Evolutionary conservation across 1,140 invertebrate species (phyloP), one percentile per base, ranked within the genome.

Genomic region (Oedothorax gibbosus): DNA sequence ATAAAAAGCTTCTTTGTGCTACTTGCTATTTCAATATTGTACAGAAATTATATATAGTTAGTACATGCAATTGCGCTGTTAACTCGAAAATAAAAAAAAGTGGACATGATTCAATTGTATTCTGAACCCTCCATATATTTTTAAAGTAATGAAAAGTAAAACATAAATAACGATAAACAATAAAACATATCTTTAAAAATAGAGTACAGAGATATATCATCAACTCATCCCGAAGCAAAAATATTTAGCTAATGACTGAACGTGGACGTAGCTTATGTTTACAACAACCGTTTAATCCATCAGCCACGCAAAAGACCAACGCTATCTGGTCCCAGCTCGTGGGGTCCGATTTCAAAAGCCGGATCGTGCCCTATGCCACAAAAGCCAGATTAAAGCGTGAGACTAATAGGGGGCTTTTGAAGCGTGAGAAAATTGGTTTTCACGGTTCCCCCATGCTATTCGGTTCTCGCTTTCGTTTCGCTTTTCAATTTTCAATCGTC

Each of bases 391-490:
- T 84, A 84, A 14, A 75, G 72, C 71, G 51, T 75, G 60, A 84
- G 60, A 75, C 81, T 84, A 84, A 84, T 84, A 84, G 81, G 69
- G 51, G 35, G 21, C 18, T 50, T 73, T 84, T 75, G 62, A 84
- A 84, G 60, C 81, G 81, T 84, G 81, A 84, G 81, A 84, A 84
- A 84, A 84, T 84, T 84, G 81, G 81, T 84, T 84, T 84, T 57
- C 81, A 68, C 62, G 80, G 57, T 49, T 79, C 35, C 51, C 62
- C 50, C 60, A 15, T 64, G 21, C 62, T 35, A 35, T 75, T 53
- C 56, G 10, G 6, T 21, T 35, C 20, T 77, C n/a, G 69, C 50
- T n/a, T 71, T 77, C 60, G 57, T 60, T 75, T 21, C 60, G 11
- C 56, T 35, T 75, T 77, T 50, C 65, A 62, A 10, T 77, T 62